Evolutionary conservation across 1,140 invertebrate species (phyloP), one percentile per base, ranked within the genome.

Genomic region (Battus philenor): DNA sequence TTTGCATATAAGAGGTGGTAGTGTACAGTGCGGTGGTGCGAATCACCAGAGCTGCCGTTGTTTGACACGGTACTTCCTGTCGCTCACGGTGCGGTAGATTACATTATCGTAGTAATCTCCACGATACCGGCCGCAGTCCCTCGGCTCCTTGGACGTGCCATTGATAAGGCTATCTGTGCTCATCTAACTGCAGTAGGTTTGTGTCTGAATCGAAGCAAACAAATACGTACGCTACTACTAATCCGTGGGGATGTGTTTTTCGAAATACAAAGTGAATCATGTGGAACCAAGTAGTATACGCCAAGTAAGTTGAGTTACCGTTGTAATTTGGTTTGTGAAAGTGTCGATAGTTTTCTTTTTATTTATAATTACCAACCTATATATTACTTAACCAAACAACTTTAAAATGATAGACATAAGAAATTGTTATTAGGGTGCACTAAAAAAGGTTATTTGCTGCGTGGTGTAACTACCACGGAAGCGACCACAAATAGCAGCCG

Each of bases 221-320:
- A 52, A 46, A 39, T 49, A 52, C 59, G 65, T 60, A 6, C n/a
- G n/a, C n/a, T n/a, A n/a, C n/a, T n/a, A 20, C 2, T 20, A 20
- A 2, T 6, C 18, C 18, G 18, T 3, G 18, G 18, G 2, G 51
- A 54, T 65, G 58, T 58, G 54, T 54, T 31, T 24, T 26, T 41
- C 43, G 26, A 29, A 50, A 45, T 29, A 39, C 43, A 24, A 41
- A 29, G 49, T 46, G 34, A 59, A 62, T 29, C 56, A 82, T 82
- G 75, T 82, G 75, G 75, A 79, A 60, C 59, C 75, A 79, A 71
- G 70, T 79, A 26, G 62, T 68, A 32, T 61, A 62, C 29, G 64
- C 62, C 10, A 79, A 73, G 75, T 81, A 63, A 81, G 77, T 72
- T 47, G n/a, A n/a, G 22, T 15, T n/a, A 33, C 26, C 22, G 20